Base-by-base conservation (phyloP, 2,888 invertebrate species). In the Nomada fabriciana region DNA sequence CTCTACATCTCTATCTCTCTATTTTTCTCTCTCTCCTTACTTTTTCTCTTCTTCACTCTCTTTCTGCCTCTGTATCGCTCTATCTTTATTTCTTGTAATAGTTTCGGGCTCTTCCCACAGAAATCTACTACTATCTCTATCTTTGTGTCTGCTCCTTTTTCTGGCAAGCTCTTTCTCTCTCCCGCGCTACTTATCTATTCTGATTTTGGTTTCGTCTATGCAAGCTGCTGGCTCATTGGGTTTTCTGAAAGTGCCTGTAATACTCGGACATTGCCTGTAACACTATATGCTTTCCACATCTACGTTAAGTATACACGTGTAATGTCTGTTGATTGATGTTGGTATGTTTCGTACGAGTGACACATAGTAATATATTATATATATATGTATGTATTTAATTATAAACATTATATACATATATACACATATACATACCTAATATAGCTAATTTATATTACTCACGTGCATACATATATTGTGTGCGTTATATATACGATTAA, bases 231-330 rank as follows among this genome's bases (percentile, higher is more conserved):
- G 83, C 78, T 85, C 77, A 76, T 89, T 89, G 82, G 76, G 81
- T 87, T 83, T 81, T 86, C 73, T 85, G 75, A 81, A 88, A 84
- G 80, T 82, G 84, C 85, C 85, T 85, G 88, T 85, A 82, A 79
- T 87, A 85, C 85, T 89, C 90, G 76, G 86, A 87, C 86, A 86
- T 90, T 90, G 86, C 86, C 89, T 90, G 89, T 90, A 89, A 89
- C 83, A 89, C 87, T 86, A 82, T 84, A 84, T 71, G 89, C 88
- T 89, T 90, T 86, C 83, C 83, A 87, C 86, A 86, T 89, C 80
- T 89, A 87, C 86, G 83, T 89, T 89, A 86, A 86, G 86, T 84
- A 88, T 88, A 89, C 86, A 89, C 89, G 85, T 89, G 87, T 89
- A 88, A 89, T 89, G 84, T 85, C 83, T 89, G 87, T 87, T 89